Evolutionary conservation across 2,888 invertebrate genomes (phyloP), one percentile per base, ranked within the genome.

Genomic region (Lumbricus terrestris): DNA sequence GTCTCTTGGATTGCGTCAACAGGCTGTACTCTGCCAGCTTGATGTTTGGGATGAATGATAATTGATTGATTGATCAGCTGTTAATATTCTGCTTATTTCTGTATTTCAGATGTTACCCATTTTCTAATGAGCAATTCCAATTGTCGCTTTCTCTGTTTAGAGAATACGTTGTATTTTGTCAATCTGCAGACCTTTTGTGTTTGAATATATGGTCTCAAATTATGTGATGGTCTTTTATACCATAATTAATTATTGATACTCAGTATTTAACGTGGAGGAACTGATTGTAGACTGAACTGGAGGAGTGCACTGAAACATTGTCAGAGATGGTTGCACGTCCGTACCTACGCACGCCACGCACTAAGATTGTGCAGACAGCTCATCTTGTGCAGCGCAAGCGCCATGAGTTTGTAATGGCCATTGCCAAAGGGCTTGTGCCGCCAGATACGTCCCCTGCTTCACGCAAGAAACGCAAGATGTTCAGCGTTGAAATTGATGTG

Each of bases 271-370:
- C n/a, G n/a, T 85, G 4, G 37, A 85, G 16, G 85, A 23, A 34
- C 37, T 85, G 37, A 35, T 85, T 85, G 85, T 34, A 96, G 96
- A 96, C 96, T 92, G 96, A 96, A 94, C 94, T 96, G 88, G 96
- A 96, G 94, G 96, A 96, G 93, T 96, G 96, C 33, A 96, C 96
- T 2, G 96, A 96, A 93, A 96, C 96, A 92, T 94, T 96, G 88
- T 96, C 96, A 33, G 96, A 96, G 94, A 96, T 96, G 96, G 96
- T 96, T 37, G 96, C 96, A 18, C 95, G 96, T 34, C 96, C 96
- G 0, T 96, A 96, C 93, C 94, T 96, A 88, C 93, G 94, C 38
- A 96, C 96, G 29, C 96, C 96, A 1, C 96, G 96, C 91, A 95
- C 96, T 90, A 96, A 96, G 92, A 96, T 96, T 92, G 96, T 96